These are phyloP conservation scores for Auanema freiburgensis DNA, from an alignment of 2,888 invertebrate species.

Conservation along the genomic window DNA sequence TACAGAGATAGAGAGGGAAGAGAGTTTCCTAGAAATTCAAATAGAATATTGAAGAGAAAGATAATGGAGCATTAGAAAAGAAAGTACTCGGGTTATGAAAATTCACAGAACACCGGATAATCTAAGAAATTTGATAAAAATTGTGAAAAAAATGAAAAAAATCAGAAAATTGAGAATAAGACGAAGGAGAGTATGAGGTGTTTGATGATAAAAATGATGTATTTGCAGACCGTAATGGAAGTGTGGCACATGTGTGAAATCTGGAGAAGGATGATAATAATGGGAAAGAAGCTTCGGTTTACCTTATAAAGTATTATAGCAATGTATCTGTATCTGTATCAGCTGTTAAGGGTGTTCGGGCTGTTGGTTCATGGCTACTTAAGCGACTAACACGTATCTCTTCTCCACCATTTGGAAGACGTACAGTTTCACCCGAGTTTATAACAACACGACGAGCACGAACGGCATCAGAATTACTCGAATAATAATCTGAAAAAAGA, in stretches of 20 bases:
- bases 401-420: slow-evolving; percentile 47
- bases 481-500: no score
- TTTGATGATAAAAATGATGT: no score
- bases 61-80: not conserved
- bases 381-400: slow-evolving; percentile 47
- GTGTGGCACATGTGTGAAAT: no score
- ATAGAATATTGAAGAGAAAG: not conserved
- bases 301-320: slow-evolving; percentile 9
- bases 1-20: slow-evolving; percentile 2
- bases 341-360: slow-evolving; percentile 21
- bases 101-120: no score
- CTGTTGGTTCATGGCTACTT: slow-evolving; percentile 42
- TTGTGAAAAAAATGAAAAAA: no score
- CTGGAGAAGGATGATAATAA: no score
- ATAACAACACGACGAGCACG: slow-evolving; percentile 15
- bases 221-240: no score
- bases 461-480: slow-evolving; percentile 1
- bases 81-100: no score
- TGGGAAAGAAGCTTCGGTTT: no score
- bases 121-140: no score
- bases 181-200: no score
- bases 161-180: no score
- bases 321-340: slow-evolving; percentile 43
- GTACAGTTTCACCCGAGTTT: slow-evolving; percentile 20
- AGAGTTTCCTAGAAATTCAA: not conserved